Conservation (phyloP, 2,888 invertebrate species). For the Dolichomitus sp. region DNA sequence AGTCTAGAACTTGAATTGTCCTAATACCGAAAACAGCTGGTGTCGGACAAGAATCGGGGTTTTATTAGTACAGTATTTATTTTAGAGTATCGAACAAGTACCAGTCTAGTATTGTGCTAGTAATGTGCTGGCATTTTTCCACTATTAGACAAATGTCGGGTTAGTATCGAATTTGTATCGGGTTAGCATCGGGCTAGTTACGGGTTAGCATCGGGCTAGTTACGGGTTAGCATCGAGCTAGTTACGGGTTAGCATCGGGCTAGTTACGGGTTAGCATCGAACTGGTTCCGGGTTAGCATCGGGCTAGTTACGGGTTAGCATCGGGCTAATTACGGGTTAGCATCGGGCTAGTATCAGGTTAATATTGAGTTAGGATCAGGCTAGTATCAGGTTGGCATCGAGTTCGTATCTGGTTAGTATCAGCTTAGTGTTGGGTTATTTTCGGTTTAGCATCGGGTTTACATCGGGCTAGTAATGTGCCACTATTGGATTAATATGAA, state of each 20-base stretch:
- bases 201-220: neutral
- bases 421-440: neutral
- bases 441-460: neutral
- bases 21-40: too few species aligned
- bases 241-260: neutral
- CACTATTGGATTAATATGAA: neutral
- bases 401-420: neutral
- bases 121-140: neutral
- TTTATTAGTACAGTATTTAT: neutral
- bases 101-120: neutral
- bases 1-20: too few species aligned
- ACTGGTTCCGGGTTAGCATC: neutral
- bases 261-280: neutral
- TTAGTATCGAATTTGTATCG: too few species aligned
- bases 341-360: neutral
- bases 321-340: neutral
- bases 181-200: too few species aligned
- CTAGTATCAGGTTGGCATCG: neutral
- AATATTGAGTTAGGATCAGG: neutral
- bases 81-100: neutral
- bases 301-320: neutral
- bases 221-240: neutral
- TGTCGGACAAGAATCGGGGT: neutral
- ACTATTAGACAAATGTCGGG: neutral
- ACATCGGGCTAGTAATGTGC: neutral